phyloP scores from a whole-genome alignment of 2,888 invertebrate genomes.

The Rhyacophila evoluta region DNA sequence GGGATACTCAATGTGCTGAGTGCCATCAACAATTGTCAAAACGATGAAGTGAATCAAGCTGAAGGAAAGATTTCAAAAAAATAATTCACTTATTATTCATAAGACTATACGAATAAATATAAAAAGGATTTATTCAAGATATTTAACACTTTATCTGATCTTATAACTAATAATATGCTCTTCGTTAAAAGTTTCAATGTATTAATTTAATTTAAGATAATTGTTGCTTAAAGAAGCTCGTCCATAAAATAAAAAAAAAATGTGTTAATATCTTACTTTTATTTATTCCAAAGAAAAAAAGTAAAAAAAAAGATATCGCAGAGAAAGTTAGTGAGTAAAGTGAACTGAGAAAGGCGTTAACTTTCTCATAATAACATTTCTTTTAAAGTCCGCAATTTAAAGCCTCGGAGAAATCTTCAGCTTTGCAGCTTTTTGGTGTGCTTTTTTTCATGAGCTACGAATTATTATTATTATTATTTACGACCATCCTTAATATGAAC shows the following conservation, averaged over 20 bases:
- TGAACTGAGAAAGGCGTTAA: conserved; percentile 14
- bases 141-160: too few relatives aligned
- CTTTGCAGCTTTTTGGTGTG: neutral
- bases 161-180: too few relatives aligned
- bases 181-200: neutral
- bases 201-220: neutral
- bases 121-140: too few relatives aligned
- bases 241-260: neutral
- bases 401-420: conserved; percentile 19
- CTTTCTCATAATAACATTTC: conserved; percentile 22
- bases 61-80: too few relatives aligned
- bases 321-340: conserved; percentile 22
- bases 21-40: too few relatives aligned
- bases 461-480: conserved; percentile 22
- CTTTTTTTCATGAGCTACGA: conserved; percentile 9
- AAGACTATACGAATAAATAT: too few relatives aligned
- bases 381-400: conserved; percentile 24
- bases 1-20: too few relatives aligned
- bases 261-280: conserved; percentile 22
- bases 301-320: neutral
- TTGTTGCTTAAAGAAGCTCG: neutral
- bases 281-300: conserved; percentile 6
- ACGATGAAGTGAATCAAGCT: too few relatives aligned
- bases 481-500: conserved; percentile 18
- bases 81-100: too few relatives aligned